Conservation (phyloP, 2,888 invertebrate species). For the Eucriotettix oculatus region DNA sequence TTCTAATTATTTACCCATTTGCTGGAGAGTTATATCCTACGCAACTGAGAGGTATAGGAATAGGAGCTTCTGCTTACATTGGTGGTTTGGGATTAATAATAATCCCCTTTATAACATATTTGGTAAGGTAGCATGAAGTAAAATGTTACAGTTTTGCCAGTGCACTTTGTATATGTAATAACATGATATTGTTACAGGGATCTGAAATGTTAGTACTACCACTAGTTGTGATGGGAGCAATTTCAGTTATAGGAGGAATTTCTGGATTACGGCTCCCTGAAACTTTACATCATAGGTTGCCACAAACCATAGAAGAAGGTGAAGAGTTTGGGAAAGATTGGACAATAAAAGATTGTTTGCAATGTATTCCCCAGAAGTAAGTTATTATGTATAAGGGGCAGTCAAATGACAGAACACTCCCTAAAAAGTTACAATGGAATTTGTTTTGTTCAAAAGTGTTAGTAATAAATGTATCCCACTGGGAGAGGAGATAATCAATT, state of each 20-base stretch:
- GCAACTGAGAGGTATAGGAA: slow-evolving; percentile 72
- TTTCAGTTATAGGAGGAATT: slow-evolving; percentile 66
- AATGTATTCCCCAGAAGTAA: slow-evolving; percentile 43
- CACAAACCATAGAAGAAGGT: slow-evolving; percentile 76
- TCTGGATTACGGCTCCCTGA: slow-evolving; percentile 68
- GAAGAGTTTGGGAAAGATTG: slow-evolving; percentile 75
- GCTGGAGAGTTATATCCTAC: slow-evolving; percentile 86
- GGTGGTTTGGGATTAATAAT: slow-evolving; percentile 76
- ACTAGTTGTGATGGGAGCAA: slow-evolving; percentile 65
- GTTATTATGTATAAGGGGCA: not conserved
- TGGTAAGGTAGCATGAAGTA: slow-evolving; percentile 38
- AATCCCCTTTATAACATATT: slow-evolving; percentile 79
- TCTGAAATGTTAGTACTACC: slow-evolving; percentile 69
- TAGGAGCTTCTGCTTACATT: slow-evolving; percentile 80
- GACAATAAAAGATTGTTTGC: slow-evolving; percentile 54
- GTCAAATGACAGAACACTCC: no score
- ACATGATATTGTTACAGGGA: slow-evolving; percentile 37
- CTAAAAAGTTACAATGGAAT: no score
- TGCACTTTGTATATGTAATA: not conserved
- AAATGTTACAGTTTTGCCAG: not conserved
- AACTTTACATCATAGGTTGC: slow-evolving; percentile 64
- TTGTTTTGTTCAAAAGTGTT: no score
- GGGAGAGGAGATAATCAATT: no score
- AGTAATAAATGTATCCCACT: no score
- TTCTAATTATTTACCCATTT: slow-evolving; percentile 82